Evolutionary conservation across 2,797 vertebrate genomes (phyloP).

Genomic region (Myripristis jacobus): DNA sequence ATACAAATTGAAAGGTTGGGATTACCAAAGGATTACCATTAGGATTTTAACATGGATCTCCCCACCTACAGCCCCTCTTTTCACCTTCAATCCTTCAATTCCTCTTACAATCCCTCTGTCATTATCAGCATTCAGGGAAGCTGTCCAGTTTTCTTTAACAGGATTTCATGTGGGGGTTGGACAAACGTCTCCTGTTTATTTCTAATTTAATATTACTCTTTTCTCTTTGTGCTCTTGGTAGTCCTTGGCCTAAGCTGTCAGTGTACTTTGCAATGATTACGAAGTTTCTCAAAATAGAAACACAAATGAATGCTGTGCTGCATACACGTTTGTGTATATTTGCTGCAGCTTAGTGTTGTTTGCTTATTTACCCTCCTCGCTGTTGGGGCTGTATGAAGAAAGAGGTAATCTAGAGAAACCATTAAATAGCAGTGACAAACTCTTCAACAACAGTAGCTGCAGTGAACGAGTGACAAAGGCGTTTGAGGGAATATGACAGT

Average conservation of each 20-base stretch:
- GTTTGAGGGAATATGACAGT: not conserved
- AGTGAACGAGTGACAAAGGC: conserved; percentile 8
- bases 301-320: no score
- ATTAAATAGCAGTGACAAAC: conserved; percentile 15
- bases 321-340: no score
- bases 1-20: conserved; percentile 56
- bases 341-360: no score
- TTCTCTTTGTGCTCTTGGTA: not conserved
- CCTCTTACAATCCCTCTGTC: not conserved
- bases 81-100: not conserved
- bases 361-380: no score
- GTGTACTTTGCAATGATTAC: not conserved
- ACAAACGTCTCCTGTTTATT: not conserved
- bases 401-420: no score
- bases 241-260: not conserved
- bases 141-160: not conserved
- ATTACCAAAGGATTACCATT: conserved; percentile 47
- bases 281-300: no score
- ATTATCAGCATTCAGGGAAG: not conserved
- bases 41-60: conserved; percentile 29
- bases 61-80: conserved; percentile 12
- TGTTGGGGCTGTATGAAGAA: no score
- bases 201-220: not conserved
- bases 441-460: not conserved
- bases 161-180: not conserved